Conservation (phyloP, 2,888 invertebrate genomes). For the Mantis religiosa region DNA sequence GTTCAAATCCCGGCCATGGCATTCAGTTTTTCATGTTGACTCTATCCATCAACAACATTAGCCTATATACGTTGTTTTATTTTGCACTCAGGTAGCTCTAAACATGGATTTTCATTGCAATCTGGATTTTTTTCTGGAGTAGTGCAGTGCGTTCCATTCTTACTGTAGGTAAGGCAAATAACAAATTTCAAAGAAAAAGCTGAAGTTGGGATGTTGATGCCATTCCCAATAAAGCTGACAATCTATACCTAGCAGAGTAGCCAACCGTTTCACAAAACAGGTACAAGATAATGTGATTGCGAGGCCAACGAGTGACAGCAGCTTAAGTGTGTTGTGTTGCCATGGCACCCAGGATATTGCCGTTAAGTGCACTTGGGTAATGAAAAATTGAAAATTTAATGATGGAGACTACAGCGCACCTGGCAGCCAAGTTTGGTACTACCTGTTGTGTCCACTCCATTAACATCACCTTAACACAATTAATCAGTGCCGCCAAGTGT, state of each 20-base stretch:
- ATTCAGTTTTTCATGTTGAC: no score
- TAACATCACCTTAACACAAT: background rate
- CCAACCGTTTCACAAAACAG: no score
- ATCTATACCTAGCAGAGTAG: background rate
- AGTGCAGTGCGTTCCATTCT: no score
- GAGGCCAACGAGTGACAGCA: background rate
- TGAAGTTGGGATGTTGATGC: no score
- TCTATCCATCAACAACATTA: no score
- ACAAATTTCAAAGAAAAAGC: no score
- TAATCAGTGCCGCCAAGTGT: background rate
- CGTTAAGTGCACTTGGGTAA: background rate
- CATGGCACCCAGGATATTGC: background rate
- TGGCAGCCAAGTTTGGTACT: background rate
- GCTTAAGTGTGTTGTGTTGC: background rate
- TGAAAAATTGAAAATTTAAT: background rate
- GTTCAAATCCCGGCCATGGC: no score
- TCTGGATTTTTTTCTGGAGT: no score
- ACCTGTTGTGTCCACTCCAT: background rate
- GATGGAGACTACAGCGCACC: background rate
- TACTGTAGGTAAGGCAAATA: no score
- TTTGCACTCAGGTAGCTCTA: no score
- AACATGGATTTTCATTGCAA: no score
- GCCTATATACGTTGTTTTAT: no score
- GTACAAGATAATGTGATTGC: background rate
- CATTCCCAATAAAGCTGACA: background rate